Conservation (phyloP, 2,797 vertebrate species). For the Mallotus villosus region DNA sequence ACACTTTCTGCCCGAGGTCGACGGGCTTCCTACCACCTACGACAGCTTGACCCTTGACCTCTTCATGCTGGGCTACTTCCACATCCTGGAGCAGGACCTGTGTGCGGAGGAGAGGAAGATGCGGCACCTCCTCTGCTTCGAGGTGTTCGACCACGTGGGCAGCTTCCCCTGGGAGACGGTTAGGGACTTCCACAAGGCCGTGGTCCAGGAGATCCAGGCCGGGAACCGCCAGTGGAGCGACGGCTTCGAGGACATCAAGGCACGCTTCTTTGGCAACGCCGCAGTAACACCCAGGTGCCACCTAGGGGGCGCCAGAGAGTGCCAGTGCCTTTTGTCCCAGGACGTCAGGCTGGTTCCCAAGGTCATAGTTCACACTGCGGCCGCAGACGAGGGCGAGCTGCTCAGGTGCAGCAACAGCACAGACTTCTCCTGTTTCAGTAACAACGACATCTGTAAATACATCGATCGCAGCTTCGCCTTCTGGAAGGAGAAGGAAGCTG, state of each 20-base stretch:
- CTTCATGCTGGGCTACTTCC: conserved; percentile 97
- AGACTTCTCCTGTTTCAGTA: conserved; percentile 66
- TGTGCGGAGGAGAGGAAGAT: conserved; percentile 85
- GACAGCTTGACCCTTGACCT: conserved; percentile 86
- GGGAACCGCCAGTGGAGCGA: conserved; percentile 86
- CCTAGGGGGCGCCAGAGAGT: conserved; percentile 63
- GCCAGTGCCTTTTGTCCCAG: conserved; percentile 42
- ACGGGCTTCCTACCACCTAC: conserved; percentile 73
- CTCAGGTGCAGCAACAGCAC: conserved; percentile 19
- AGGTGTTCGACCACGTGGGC: conserved; percentile 92
- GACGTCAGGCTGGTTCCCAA: conserved; percentile 50
- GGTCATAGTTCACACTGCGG: conserved; percentile 40
- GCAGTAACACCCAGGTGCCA: conserved; percentile 66
- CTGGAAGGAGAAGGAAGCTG: conserved; percentile 96
- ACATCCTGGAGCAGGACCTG: conserved; percentile 90
- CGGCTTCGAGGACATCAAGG: conserved; percentile 91
- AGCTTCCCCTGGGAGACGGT: conserved; percentile 84
- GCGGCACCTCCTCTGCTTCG: conserved; percentile 96
- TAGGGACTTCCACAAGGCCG: conserved; percentile 86
- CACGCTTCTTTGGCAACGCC: conserved; percentile 78
- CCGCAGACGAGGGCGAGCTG: conserved; percentile 41
- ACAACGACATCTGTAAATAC: conserved; percentile 88
- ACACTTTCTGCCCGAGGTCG: conserved; percentile 82
- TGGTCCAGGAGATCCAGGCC: conserved; percentile 83
- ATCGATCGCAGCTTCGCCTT: conserved; percentile 94